Evolutionary conservation across 2,888 invertebrate species (phyloP).

Genomic region (Lottia gigantea): DNA sequence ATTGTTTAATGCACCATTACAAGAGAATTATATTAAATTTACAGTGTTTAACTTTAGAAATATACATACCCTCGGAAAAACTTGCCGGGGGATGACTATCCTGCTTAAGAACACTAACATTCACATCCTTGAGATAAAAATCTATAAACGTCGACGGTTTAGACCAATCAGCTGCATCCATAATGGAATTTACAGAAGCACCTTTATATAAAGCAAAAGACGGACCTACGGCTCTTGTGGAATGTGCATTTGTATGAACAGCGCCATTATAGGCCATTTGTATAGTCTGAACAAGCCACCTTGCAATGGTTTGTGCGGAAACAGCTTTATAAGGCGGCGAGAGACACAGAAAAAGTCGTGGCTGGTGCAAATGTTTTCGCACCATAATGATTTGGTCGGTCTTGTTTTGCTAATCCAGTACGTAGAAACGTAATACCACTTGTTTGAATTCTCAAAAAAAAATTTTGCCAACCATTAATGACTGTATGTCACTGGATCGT

Average conservation of each 20-base stretch:
- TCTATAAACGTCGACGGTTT: not conserved
- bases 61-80: too few species aligned
- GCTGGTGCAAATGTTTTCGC: not conserved
- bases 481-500: not conserved
- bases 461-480: not conserved
- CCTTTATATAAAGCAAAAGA: constrained; percentile 15
- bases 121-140: not conserved
- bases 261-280: not conserved
- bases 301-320: not conserved
- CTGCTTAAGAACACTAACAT: not conserved
- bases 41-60: too few species aligned
- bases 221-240: constrained; percentile 21
- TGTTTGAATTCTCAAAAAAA: not conserved
- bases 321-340: not conserved
- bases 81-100: too few species aligned
- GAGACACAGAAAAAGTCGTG: not conserved
- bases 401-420: not conserved
- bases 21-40: too few species aligned
- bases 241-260: constrained; percentile 3
- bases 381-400: not conserved
- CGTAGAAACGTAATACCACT: not conserved
- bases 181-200: not conserved
- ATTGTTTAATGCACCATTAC: too few species aligned
- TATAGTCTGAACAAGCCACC: constrained; percentile 12
- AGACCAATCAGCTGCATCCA: not conserved